Conservation (phyloP, 2,888 invertebrate genomes). For the Lucinisca nassula region DNA sequence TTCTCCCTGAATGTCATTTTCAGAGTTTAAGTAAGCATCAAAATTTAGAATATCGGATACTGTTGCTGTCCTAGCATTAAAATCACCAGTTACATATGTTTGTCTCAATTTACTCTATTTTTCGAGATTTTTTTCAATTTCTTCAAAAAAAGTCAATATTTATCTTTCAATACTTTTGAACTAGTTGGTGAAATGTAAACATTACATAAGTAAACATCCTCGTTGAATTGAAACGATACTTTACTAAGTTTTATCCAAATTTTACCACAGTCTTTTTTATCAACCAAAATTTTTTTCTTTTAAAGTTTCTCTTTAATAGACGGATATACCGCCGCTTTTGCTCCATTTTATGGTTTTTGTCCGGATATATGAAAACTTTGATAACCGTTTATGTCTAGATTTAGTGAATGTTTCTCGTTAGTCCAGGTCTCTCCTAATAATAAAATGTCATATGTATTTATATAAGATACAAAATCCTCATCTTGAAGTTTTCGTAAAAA, state of each 20-base stretch:
- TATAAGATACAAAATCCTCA: neutral
- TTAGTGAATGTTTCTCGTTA: neutral
- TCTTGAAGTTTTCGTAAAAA: neutral
- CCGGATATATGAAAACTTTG: neutral
- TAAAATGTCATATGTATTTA: neutral
- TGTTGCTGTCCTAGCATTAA: slow-evolving; percentile 5
- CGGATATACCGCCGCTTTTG: slow-evolving; percentile 18
- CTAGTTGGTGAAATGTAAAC: neutral
- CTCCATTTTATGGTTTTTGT: neutral
- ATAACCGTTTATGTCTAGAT: neutral
- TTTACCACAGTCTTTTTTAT: neutral
- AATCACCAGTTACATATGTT: slow-evolving; percentile 9
- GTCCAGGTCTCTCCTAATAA: slow-evolving; percentile 1
- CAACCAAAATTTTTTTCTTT: slow-evolving; percentile 7
- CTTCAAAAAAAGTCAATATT: slow-evolving; percentile 20
- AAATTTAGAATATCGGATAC: slow-evolving; percentile 10
- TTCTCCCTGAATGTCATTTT: neutral
- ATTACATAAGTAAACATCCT: slow-evolving; percentile 8
- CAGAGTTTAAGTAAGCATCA: neutral
- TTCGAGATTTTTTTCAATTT: slow-evolving; percentile 12
- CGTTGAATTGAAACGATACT: neutral
- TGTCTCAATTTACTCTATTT: slow-evolving; percentile 4
- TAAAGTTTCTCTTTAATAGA: neutral
- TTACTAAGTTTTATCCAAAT: neutral
- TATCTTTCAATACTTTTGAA: slow-evolving; percentile 13